Evolutionary conservation across 2,888 invertebrate genomes (phyloP).

Genomic region (Erpobdella octoculata): DNA sequence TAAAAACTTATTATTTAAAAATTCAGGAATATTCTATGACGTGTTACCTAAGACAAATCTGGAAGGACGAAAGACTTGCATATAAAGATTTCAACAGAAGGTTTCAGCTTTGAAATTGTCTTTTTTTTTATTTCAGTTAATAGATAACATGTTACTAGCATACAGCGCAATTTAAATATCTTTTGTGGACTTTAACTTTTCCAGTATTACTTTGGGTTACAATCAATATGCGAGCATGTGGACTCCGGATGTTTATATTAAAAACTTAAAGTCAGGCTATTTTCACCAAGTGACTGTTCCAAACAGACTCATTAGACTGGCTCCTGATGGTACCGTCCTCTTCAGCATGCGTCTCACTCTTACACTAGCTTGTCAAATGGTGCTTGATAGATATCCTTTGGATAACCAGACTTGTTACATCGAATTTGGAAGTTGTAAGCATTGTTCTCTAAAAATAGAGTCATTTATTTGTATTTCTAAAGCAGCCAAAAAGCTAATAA

Average conservation of each 20-base stretch:
- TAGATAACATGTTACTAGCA: too few relatives aligned
- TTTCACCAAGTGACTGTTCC: constrained; percentile 91
- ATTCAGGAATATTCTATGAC: constrained; percentile 88
- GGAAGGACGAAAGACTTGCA: constrained; percentile 79
- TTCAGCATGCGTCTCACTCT: constrained; percentile 62
- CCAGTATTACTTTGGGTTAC: constrained; percentile 36
- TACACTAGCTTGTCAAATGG: constrained; percentile 75
- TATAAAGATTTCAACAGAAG: constrained; percentile 46
- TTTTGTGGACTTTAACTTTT: too few relatives aligned
- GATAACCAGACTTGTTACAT: constrained; percentile 70
- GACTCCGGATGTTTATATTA: constrained; percentile 87
- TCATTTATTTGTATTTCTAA: too few relatives aligned
- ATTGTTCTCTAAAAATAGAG: too few relatives aligned
- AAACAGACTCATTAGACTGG: constrained; percentile 75
- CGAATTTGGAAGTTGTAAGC: constrained; percentile 72
- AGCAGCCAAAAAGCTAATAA: too few relatives aligned
- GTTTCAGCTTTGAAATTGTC: too few relatives aligned
- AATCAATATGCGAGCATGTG: constrained; percentile 59
- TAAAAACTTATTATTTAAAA: too few relatives aligned
- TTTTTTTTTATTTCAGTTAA: too few relatives aligned
- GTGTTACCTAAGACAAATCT: constrained; percentile 82
- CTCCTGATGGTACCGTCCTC: constrained; percentile 79
- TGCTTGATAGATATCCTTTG: constrained; percentile 64
- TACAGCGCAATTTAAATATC: too few relatives aligned
- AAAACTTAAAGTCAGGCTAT: constrained; percentile 84